phyloP scores from a whole-genome alignment of 2,888 invertebrate species.

The Andrena minutula region DNA sequence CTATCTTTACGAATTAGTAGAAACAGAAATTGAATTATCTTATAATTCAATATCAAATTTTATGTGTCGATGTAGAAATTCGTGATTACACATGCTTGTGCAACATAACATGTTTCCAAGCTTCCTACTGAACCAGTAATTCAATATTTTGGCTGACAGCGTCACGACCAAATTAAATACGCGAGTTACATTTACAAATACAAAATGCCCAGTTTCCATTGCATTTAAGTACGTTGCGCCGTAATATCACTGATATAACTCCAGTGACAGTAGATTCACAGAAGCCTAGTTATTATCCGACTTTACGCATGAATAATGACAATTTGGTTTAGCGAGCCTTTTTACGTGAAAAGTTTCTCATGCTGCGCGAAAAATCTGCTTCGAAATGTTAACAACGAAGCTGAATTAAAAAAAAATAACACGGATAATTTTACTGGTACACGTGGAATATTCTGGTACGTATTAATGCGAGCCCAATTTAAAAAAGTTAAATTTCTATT shows the following conservation, averaged over 20 bases:
- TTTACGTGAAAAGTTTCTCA: neutral
- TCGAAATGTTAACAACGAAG: neutral
- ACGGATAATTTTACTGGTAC: too few relatives aligned
- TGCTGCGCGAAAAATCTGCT: neutral
- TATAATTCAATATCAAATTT: neutral
- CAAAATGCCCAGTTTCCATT: constrained; percentile 11
- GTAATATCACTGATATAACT: constrained; percentile 12
- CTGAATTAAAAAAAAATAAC: neutral
- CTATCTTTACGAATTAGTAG: too few relatives aligned
- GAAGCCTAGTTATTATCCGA: constrained; percentile 37
- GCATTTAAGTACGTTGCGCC: neutral
- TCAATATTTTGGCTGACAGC: neutral
- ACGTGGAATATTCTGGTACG: too few relatives aligned
- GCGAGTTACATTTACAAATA: neutral
- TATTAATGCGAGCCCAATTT: too few relatives aligned
- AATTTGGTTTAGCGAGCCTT: neutral
- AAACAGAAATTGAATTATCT: neutral
- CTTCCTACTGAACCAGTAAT: constrained; percentile 6
- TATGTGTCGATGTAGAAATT: neutral
- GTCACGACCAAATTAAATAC: constrained; percentile 27
- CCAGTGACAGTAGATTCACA: neutral
- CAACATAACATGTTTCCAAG: constrained; percentile 27
- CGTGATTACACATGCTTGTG: neutral
- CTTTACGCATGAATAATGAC: neutral
- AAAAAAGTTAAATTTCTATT: too few relatives aligned